A percentile compares a stretch with the other conserved stretches of the same genome.
These are phyloP conservation scores for Sarcophaga variegata DNA, from an alignment of 2,888 invertebrate species.

Conservation along the genomic window DNA sequence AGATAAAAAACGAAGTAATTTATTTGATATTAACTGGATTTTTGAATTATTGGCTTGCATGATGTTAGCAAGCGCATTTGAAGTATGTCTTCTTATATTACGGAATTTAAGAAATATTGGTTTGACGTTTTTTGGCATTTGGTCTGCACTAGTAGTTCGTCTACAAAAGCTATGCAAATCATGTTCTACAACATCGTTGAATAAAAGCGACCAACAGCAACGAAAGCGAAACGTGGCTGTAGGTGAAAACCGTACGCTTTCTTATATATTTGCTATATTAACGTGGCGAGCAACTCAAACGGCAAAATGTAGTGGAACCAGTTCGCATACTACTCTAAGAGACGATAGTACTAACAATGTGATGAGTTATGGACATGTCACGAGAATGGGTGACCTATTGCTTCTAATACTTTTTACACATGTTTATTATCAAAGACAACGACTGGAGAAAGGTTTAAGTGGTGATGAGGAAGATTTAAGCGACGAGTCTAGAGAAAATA, in stretches of 20 bases:
- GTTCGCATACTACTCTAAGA: conserved; percentile 7
- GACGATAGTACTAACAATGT: conserved; percentile 16
- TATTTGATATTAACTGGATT: conserved; percentile 50
- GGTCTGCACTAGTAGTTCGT: conserved; percentile 24
- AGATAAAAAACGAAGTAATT: conserved; percentile 14
- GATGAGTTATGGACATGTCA: conserved; percentile 48
- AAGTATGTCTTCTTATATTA: conserved; percentile 44
- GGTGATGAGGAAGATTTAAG: not conserved
- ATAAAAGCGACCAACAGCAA: conserved; percentile 25
- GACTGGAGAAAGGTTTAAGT: not conserved
- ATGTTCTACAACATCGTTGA: not conserved
- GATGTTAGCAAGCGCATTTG: conserved; percentile 57
- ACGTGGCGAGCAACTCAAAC: conserved; percentile 55
- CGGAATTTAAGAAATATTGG: conserved; percentile 49
- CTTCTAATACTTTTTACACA: conserved; percentile 55
- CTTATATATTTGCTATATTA: conserved; percentile 57
- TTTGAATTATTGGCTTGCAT: conserved; percentile 58
- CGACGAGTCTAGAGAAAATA: not conserved
- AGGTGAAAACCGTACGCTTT: conserved; percentile 49
- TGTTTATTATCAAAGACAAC: conserved; percentile 57
- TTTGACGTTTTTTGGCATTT: conserved; percentile 38
- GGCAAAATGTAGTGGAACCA: not conserved
- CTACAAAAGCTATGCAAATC: conserved; percentile 32
- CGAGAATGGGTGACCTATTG: conserved; percentile 49
- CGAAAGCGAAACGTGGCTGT: conserved; percentile 21